phyloP scores from a whole-genome alignment of 2,113 vertebrate species.

The Tonatia bakeri region DNA sequence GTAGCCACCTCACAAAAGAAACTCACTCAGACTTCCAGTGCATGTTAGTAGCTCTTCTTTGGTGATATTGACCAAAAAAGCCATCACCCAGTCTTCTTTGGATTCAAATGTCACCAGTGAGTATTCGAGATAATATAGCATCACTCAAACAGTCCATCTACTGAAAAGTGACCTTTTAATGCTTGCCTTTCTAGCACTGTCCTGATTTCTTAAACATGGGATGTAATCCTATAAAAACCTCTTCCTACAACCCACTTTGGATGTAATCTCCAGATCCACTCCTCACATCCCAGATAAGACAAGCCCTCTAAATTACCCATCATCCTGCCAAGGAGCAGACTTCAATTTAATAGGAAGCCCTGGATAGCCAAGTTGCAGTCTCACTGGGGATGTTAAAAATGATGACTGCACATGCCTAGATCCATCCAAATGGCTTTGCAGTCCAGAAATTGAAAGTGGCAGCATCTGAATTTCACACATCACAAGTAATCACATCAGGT shows the following conservation, averaged over 20 bases:
- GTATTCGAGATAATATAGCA: not conserved
- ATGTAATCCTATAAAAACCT: conserved; percentile 50
- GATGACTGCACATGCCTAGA: conserved; percentile 12
- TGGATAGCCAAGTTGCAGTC: conserved; percentile 46
- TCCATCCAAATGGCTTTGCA: conserved; percentile 55
- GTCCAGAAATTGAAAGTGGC: conserved; percentile 44
- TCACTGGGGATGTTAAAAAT: conserved; percentile 61
- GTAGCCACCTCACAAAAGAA: not conserved
- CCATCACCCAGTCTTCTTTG: not conserved
- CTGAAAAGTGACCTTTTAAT: conserved; percentile 49
- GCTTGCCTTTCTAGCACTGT: conserved; percentile 48
- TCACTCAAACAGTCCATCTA: conserved; percentile 42
- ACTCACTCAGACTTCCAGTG: not conserved
- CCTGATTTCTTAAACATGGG: conserved; percentile 31
- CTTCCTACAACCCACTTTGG: conserved; percentile 34
- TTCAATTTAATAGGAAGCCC: conserved; percentile 66
- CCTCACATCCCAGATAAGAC: conserved; percentile 70
- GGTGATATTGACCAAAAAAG: not conserved
- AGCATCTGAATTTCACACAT: conserved; percentile 33
- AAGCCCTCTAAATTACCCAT: conserved; percentile 56
- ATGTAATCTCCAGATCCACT: conserved; percentile 59
- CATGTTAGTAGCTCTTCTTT: conserved; percentile 16
- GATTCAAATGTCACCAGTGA: conserved; percentile 32
- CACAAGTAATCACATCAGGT: conserved; percentile 17
- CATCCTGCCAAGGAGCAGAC: conserved; percentile 58